These are phyloP conservation scores for Pangasius larnaudii DNA, from an alignment of 2,797 vertebrate genomes.

Conservation along the genomic window DNA sequence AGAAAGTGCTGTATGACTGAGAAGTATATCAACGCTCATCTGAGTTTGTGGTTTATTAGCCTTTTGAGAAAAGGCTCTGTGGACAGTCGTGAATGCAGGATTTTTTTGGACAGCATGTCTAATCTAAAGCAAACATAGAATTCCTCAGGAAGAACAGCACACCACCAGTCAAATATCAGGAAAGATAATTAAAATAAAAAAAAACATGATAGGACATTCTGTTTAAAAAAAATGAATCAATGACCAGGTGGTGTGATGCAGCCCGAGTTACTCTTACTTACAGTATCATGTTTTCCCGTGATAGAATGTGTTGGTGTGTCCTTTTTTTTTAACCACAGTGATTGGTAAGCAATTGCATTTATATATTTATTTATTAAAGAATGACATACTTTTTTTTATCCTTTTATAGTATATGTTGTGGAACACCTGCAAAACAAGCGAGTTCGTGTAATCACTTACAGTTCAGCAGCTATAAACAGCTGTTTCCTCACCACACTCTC, in stretches of 20 bases:
- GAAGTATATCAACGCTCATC: background rate
- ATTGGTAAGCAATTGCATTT: background rate
- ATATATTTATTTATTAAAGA: background rate
- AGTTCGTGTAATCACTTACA: background rate
- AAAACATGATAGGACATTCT: background rate
- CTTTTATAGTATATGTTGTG: background rate
- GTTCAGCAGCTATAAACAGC: background rate
- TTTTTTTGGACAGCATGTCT: background rate
- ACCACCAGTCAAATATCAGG: background rate
- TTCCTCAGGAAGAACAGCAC: background rate
- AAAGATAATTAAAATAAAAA: background rate
- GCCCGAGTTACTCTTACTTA: background rate
- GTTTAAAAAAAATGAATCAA: background rate
- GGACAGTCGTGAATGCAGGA: background rate
- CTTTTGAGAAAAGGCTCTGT: background rate
- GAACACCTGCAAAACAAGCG: background rate
- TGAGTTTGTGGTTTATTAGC: background rate
- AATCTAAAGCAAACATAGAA: background rate
- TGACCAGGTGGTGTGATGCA: too few relatives aligned
- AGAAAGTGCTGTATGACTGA: background rate
- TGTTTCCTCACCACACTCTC: background rate
- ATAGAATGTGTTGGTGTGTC: background rate
- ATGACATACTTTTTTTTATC: background rate
- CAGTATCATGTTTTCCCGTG: background rate
- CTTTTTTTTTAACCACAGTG: background rate